A percentile compares a stretch with the other conserved stretches of the same genome.
These are phyloP conservation scores for Platichthys flesus DNA, from an alignment of 2,113 vertebrate species.

Conservation along the genomic window DNA sequence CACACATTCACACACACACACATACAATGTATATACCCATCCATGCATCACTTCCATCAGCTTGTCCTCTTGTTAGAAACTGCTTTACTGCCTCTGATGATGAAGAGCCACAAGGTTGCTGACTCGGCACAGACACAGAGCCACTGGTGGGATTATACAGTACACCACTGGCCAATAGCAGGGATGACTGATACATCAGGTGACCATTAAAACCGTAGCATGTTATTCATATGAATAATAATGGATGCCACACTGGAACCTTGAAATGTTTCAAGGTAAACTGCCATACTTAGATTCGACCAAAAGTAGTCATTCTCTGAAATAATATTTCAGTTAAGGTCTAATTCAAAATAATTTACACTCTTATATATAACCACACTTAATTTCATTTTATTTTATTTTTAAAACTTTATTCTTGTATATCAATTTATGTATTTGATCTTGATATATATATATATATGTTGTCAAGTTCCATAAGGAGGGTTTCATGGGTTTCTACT, in stretches of 20 bases:
- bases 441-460: no score
- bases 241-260: slow-evolving; percentile 3
- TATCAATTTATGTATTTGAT: no score
- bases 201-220: slow-evolving; percentile 50
- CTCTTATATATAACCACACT: no score
- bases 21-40: slow-evolving; percentile 8
- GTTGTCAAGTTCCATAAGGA: no score
- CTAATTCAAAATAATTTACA: not conserved
- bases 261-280: not conserved
- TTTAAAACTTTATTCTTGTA: no score
- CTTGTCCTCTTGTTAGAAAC: slow-evolving; percentile 6
- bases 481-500: no score
- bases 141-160: slow-evolving; percentile 73
- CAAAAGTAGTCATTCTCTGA: not conserved
- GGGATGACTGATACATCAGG: slow-evolving; percentile 50
- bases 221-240: not conserved
- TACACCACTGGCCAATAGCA: slow-evolving; percentile 64
- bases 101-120: slow-evolving; percentile 68
- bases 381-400: no score
- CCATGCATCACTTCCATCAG: slow-evolving; percentile 35
- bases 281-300: not conserved
- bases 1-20: not conserved
- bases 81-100: slow-evolving; percentile 56
- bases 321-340: not conserved
- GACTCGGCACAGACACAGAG: slow-evolving; percentile 64